Evolutionary conservation across 2,113 vertebrate species (phyloP).

Genomic region (Morphnarchus princeps): DNA sequence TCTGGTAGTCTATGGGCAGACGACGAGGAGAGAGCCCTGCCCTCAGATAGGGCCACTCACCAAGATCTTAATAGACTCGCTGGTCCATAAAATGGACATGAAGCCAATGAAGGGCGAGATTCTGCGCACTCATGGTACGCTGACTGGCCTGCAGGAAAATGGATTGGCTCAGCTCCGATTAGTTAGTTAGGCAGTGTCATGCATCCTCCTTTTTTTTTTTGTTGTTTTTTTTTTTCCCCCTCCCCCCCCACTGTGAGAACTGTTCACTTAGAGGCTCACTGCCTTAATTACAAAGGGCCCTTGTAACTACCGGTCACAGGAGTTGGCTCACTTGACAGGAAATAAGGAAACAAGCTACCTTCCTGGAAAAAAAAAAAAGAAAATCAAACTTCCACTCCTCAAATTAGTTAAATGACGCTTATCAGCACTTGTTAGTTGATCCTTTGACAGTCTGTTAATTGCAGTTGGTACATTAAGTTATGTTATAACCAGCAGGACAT

Average conservation of each 20-base stretch:
- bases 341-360: slow-evolving; percentile 82
- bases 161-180: slow-evolving; percentile 66
- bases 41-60: slow-evolving; percentile 54
- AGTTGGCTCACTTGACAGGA: slow-evolving; percentile 80
- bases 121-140: not conserved
- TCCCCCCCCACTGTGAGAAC: slow-evolving; percentile 75
- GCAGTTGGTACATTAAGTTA: slow-evolving; percentile 82
- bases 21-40: slow-evolving; percentile 23
- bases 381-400: slow-evolving; percentile 75
- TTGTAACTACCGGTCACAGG: slow-evolving; percentile 81
- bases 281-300: slow-evolving; percentile 83
- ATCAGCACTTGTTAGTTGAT: slow-evolving; percentile 76
- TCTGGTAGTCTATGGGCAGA: slow-evolving; percentile 68
- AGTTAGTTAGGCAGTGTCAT: slow-evolving; percentile 69
- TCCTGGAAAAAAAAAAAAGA: slow-evolving; percentile 68
- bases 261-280: slow-evolving; percentile 73
- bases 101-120: slow-evolving; percentile 70
- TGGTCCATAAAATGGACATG: slow-evolving; percentile 68
- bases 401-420: slow-evolving; percentile 86
- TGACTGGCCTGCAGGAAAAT: slow-evolving; percentile 43
- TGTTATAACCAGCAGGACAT: slow-evolving; percentile 65
- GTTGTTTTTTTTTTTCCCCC: not conserved
- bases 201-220: not conserved
- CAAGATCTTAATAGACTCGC: slow-evolving; percentile 77
- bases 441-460: slow-evolving; percentile 88